Conservation (phyloP, 2,888 invertebrate genomes). For the Actias luna region DNA sequence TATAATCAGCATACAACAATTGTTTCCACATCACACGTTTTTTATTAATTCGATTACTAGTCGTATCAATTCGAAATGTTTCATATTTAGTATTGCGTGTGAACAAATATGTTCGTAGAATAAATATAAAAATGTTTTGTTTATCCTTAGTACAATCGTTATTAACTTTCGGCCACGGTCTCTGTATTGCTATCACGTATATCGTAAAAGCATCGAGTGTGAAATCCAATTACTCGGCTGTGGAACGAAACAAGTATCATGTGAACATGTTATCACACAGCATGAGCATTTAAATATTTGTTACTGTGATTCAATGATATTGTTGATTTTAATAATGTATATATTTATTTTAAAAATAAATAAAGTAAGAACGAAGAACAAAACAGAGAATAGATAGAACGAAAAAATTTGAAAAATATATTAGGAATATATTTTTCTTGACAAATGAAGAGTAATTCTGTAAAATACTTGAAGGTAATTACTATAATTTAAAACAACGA, state of each 20-base stretch:
- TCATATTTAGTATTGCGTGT: constrained; percentile 42
- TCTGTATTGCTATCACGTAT: constrained; percentile 62
- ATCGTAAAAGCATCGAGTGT: constrained; percentile 56
- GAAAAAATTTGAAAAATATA: too few species aligned
- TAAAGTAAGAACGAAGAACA: too few species aligned
- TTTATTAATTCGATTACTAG: constrained; percentile 2
- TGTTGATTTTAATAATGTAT: constrained; percentile 19
- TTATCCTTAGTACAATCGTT: constrained; percentile 47
- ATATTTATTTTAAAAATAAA: neutral
- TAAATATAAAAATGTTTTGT: constrained; percentile 55
- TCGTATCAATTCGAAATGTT: constrained; percentile 2
- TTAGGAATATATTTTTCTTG: too few species aligned
- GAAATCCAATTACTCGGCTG: constrained; percentile 56
- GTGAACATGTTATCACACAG: constrained; percentile 57
- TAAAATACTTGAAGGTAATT: neutral
- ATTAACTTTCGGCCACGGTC: constrained; percentile 65
- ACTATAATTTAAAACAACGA: neutral
- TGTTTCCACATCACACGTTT: neutral
- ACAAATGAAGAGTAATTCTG: neutral
- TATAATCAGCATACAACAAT: neutral
- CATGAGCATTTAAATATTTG: constrained; percentile 53
- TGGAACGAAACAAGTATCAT: constrained; percentile 58
- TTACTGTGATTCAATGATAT: constrained; percentile 42
- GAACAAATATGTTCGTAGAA: constrained; percentile 42
- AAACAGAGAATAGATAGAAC: too few species aligned